Base-by-base conservation (phyloP, 2,797 vertebrate genomes). In the Nasua narica region DNA sequence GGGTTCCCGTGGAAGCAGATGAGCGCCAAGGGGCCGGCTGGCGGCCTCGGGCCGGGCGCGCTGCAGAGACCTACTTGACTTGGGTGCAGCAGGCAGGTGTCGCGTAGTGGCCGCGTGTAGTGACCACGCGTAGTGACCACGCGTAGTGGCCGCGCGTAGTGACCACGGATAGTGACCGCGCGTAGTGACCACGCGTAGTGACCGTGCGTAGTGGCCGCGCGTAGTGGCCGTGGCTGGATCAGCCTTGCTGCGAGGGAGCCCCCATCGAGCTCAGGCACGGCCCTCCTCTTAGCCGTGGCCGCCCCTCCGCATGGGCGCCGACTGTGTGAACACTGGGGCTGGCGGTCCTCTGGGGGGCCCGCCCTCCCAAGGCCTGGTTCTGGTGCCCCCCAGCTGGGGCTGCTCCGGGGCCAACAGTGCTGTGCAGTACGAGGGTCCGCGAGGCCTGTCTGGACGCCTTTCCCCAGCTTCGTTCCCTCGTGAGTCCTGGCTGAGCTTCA, bases 31-130 rank as follows among this genome's bases (percentile, higher is more conserved):
- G 25, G n/a, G 5, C 77, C 69, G 29, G 8, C 2, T n/a, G 69
- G 40, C 35, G 70, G 56, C 56, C 15, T 35, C 15, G 5, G 46
- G 52, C 2, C 0, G 0, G 10, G 37, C 3, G 2, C 15, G 0
- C 2, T 6, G 4, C 2, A 6, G 54, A 74, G n/a, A 15, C 60
- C 58, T 16, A 2, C 15, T 5, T 19, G 50, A 40, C 29, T 21
- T 50, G 40, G 11, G 32, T 37, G 14, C 10, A 8, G 4, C 2
- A 0, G 14, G 19, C 56, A 27, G 46, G 7, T 27, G 23, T 7
- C 50, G 13, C 5, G 21, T 23, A 32, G 25, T 3, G 58, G 35
- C 60, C 11, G 0, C n/a, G n/a, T n/a, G n/a, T n/a, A n/a, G n/a
- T n/a, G n/a, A n/a, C n/a, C n/a, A n/a, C n/a, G n/a, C n/a, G n/a